phyloP scores from a whole-genome alignment of 2,888 invertebrate genomes.

The Onchidella celtica region DNA sequence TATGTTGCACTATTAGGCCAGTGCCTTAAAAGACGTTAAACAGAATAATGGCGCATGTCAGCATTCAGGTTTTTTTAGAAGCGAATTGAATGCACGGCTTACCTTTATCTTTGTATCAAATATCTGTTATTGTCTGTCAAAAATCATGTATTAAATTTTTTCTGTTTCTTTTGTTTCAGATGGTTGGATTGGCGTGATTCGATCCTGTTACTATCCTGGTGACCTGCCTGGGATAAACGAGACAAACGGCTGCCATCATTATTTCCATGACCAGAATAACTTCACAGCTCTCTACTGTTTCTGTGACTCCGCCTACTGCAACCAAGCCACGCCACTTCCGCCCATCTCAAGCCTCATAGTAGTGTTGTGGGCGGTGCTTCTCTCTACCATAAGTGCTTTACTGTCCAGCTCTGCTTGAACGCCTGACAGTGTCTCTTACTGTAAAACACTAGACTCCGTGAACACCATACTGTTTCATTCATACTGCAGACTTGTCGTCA shows the following conservation, averaged over 20 bases:
- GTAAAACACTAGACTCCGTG: no score
- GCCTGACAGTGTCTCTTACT: no score
- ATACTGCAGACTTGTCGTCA: no score
- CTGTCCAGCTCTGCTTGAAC: background rate
- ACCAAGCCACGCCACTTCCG: constrained; percentile 43
- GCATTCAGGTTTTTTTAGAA: no score
- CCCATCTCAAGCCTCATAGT: background rate
- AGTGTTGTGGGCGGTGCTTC: background rate
- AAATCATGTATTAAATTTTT: background rate
- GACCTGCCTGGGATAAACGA: constrained; percentile 61
- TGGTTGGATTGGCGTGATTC: constrained; percentile 61
- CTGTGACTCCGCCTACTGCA: constrained; percentile 67
- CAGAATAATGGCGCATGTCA: no score
- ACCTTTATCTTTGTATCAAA: no score
- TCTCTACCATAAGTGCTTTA: constrained; percentile 26
- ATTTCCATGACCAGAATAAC: constrained; percentile 55
- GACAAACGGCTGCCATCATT: constrained; percentile 63
- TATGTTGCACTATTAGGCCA: no score
- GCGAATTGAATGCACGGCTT: no score
- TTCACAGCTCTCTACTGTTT: constrained; percentile 67
- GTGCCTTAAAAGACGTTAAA: no score
- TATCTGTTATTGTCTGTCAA: background rate
- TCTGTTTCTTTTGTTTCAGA: constrained; percentile 30
- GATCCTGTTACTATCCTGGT: constrained; percentile 62
- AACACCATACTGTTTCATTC: background rate